phyloP scores from a whole-genome alignment of 2,888 invertebrate genomes.

The Lacanobia wlatinum region DNA sequence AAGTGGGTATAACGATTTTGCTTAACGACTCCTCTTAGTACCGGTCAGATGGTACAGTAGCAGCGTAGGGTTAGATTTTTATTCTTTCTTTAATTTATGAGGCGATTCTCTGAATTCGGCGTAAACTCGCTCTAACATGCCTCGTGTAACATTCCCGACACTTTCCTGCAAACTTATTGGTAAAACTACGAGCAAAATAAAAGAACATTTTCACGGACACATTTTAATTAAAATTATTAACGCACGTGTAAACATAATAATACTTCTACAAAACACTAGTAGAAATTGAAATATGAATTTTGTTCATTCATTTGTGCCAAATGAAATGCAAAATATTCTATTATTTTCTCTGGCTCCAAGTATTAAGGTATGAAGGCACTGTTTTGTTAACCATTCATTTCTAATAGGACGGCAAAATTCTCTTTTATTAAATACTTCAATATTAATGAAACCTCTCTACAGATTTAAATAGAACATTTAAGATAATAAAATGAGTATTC shows the following conservation, averaged over 20 bases:
- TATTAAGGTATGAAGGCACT: slow-evolving; percentile 41
- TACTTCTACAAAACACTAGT: slow-evolving; percentile 21
- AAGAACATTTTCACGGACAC: slow-evolving; percentile 8
- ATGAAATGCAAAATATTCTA: slow-evolving; percentile 53
- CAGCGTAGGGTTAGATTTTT: slow-evolving; percentile 24
- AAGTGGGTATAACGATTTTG: slow-evolving; percentile 69
- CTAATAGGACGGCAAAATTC: slow-evolving; percentile 44
- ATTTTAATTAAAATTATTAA: slow-evolving; percentile 50
- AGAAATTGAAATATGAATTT: slow-evolving; percentile 32
- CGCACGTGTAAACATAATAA: slow-evolving; percentile 18
- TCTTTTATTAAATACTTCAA: slow-evolving; percentile 57
- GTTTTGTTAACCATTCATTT: slow-evolving; percentile 51
- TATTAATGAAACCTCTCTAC: slow-evolving; percentile 52
- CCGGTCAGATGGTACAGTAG: slow-evolving; percentile 49
- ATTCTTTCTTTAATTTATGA: slow-evolving; percentile 28
- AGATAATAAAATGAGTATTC: slow-evolving; percentile 60
- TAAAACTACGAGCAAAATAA: slow-evolving; percentile 9
- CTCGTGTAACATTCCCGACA: background rate
- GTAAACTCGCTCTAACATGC: background rate
- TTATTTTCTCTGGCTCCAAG: slow-evolving; percentile 36
- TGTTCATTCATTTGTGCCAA: slow-evolving; percentile 29
- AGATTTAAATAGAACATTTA: slow-evolving; percentile 56
- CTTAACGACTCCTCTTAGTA: slow-evolving; percentile 66
- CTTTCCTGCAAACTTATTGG: slow-evolving; percentile 16
- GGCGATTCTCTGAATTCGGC: slow-evolving; percentile 15